Evolutionary conservation across 2,113 vertebrate genomes (phyloP).

Genomic region (Spea bombifrons): DNA sequence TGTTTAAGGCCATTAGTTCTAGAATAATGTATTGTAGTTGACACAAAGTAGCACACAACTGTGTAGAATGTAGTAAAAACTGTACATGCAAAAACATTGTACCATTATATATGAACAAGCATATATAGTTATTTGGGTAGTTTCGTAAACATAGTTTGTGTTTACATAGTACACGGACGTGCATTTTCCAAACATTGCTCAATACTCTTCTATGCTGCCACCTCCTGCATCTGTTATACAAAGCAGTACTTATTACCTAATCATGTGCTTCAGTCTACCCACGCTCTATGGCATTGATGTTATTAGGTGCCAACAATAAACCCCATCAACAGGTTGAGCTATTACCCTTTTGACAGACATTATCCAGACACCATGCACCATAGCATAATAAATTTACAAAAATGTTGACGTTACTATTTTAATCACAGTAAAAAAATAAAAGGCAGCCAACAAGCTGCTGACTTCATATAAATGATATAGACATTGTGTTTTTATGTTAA

Average conservation of each 20-base stretch:
- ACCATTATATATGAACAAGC: slow-evolving; percentile 78
- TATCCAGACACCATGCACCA: slow-evolving; percentile 58
- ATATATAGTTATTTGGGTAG: slow-evolving; percentile 76
- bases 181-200: slow-evolving; percentile 62
- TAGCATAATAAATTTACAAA: slow-evolving; percentile 16
- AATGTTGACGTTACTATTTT: slow-evolving; percentile 6
- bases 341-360: slow-evolving; percentile 66
- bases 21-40: slow-evolving; percentile 68
- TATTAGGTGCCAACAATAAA: slow-evolving; percentile 60
- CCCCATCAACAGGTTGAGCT: slow-evolving; percentile 58
- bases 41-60: slow-evolving; percentile 80
- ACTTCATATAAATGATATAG: slow-evolving; percentile 37
- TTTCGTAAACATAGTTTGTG: slow-evolving; percentile 79
- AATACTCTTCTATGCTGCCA: neutral
- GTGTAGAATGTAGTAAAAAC: slow-evolving; percentile 85
- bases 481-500: slow-evolving; percentile 21
- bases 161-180: slow-evolving; percentile 73
- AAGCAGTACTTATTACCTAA: slow-evolving; percentile 7
- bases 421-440: slow-evolving; percentile 47
- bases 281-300: slow-evolving; percentile 52
- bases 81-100: slow-evolving; percentile 91
- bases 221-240: slow-evolving; percentile 18
- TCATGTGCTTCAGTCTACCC: slow-evolving; percentile 58
- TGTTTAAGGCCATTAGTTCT: slow-evolving; percentile 99
- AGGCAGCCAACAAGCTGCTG: slow-evolving; percentile 43